These are phyloP conservation scores for Caprella mutica DNA, from an alignment of 2,888 invertebrate species.

Conservation along the genomic window DNA sequence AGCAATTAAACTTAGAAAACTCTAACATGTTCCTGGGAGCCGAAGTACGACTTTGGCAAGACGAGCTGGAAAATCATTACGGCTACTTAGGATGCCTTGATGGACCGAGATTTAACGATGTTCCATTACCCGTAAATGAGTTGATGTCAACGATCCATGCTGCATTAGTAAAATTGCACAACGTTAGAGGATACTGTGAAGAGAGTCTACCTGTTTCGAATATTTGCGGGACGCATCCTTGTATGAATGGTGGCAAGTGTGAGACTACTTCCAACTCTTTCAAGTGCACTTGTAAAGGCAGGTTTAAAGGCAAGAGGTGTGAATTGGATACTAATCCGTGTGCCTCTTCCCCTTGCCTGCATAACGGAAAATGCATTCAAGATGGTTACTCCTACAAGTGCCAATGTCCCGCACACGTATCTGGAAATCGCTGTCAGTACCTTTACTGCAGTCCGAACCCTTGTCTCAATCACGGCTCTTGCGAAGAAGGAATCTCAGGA, in stretches of 20 bases:
- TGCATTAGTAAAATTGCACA: slow-evolving; percentile 36
- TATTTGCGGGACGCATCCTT: slow-evolving; percentile 63
- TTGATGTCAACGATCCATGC: slow-evolving; percentile 48
- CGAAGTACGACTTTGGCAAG: slow-evolving; percentile 47
- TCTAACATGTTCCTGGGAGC: slow-evolving; percentile 76
- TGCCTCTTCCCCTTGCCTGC: slow-evolving; percentile 72
- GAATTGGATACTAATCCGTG: slow-evolving; percentile 80
- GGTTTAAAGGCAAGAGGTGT: slow-evolving; percentile 65
- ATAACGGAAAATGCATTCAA: slow-evolving; percentile 51
- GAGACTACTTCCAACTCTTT: slow-evolving; percentile 56
- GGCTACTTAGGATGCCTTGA: slow-evolving; percentile 89
- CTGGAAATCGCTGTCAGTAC: slow-evolving; percentile 59
- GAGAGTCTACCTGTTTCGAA: slow-evolving; percentile 49
- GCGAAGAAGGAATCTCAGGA: slow-evolving; percentile 72
- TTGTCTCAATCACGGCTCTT: slow-evolving; percentile 72
- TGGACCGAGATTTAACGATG: slow-evolving; percentile 64
- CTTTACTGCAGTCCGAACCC: slow-evolving; percentile 63
- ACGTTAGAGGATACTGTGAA: slow-evolving; percentile 38
- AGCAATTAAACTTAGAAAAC: slow-evolving; percentile 70
- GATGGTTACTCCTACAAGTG: slow-evolving; percentile 58
- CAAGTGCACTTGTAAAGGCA: slow-evolving; percentile 64
- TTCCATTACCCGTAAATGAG: slow-evolving; percentile 61
- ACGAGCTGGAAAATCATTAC: background rate
- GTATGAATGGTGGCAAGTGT: slow-evolving; percentile 61
- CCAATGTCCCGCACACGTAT: slow-evolving; percentile 52